Conservation (phyloP, 2,888 invertebrate species). For the Drosophila neonasuta region DNA sequence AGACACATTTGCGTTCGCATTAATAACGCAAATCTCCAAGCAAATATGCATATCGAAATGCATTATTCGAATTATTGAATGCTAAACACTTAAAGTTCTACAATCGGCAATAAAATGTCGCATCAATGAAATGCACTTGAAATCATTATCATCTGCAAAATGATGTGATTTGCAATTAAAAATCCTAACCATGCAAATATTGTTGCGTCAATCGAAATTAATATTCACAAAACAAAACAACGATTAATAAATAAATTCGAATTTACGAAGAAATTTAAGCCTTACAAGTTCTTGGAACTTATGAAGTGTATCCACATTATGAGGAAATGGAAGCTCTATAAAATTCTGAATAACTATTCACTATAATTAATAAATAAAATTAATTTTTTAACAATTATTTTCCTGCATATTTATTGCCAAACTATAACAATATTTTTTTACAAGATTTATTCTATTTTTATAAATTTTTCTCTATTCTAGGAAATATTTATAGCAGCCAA, state of each 20-base stretch:
- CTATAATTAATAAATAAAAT: too few species aligned
- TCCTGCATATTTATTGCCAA: neutral
- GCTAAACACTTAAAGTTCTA: slow-evolving; percentile 10
- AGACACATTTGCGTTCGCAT: slow-evolving; percentile 59
- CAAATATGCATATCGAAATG: slow-evolving; percentile 20
- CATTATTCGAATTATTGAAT: slow-evolving; percentile 4
- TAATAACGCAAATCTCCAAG: slow-evolving; percentile 40
- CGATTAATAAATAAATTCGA: slow-evolving; percentile 2
- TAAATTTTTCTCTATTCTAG: neutral
- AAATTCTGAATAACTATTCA: too few species aligned
- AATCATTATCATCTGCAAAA: neutral
- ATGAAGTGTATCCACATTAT: neutral
- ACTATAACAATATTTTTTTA: too few species aligned
- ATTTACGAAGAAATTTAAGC: neutral
- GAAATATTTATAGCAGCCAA: too few species aligned
- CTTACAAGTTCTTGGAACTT: neutral
- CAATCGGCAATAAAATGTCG: slow-evolving; percentile 8
- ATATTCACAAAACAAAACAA: neutral
- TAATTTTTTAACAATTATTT: neutral
- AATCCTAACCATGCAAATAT: neutral
- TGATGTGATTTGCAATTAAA: neutral
- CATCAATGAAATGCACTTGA: slow-evolving; percentile 9
- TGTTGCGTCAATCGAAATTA: neutral
- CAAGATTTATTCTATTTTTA: neutral
- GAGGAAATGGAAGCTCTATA: too few species aligned